Percentiles rank a stretch among this genome's conserved stretches.
These are phyloP conservation scores for Tarsius wallacei DNA, from an alignment of 2,797 vertebrate genomes.

Conservation along the genomic window DNA sequence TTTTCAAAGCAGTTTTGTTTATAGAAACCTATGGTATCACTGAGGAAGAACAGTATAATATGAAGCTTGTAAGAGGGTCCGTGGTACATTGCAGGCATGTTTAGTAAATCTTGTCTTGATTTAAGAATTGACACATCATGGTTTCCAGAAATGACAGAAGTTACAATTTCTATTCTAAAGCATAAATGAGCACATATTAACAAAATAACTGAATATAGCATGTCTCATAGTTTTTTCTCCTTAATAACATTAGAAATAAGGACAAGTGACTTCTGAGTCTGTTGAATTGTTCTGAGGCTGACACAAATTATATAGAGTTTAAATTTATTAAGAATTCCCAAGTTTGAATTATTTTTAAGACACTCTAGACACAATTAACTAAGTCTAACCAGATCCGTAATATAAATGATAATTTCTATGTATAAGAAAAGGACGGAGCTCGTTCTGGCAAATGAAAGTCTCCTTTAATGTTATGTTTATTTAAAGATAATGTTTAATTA, in stretches of 20 bases:
- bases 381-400: conserved; percentile 75
- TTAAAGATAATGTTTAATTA: conserved; percentile 67
- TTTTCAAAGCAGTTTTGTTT: conserved; percentile 28
- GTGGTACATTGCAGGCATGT: conserved; percentile 29
- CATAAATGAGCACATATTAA: conserved; percentile 50
- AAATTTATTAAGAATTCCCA: conserved; percentile 82
- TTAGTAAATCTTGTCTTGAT: conserved; percentile 72
- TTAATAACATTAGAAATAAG: conserved; percentile 75
- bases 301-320: conserved; percentile 79
- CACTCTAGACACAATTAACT: conserved; percentile 78
- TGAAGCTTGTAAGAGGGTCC: conserved; percentile 46
- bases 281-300: conserved; percentile 79
- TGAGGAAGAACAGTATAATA: not conserved
- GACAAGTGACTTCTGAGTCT: conserved; percentile 75
- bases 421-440: conserved; percentile 52
- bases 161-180: conserved; percentile 60
- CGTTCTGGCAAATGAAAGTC: conserved; percentile 27
- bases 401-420: conserved; percentile 80
- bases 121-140: conserved; percentile 11
- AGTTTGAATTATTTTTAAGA: conserved; percentile 84
- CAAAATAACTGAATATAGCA: conserved; percentile 12
- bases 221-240: conserved; percentile 15
- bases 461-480: conserved; percentile 58
- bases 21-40: conserved; percentile 24
- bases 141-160: conserved; percentile 15